A percentile compares a stretch with the other conserved stretches of the same genome.
Conservation (phyloP, 1,140 invertebrate genomes). For the Ceratitis capitata region DNA sequence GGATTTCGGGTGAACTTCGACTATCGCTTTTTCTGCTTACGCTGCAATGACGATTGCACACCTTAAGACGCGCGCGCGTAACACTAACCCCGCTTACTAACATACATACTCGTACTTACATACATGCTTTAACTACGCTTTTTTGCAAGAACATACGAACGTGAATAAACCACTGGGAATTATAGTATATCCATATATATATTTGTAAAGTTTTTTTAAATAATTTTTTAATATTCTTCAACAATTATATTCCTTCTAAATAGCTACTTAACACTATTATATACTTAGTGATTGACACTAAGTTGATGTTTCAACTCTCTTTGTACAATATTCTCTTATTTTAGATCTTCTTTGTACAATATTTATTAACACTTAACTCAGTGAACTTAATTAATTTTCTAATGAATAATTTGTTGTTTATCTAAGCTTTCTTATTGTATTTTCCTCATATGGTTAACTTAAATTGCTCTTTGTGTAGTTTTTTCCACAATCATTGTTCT, state of each 20-base stretch:
- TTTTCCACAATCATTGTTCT: too few species aligned
- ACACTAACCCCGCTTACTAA: neutral
- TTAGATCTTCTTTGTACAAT: neutral
- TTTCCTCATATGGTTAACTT: neutral
- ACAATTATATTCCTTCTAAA: neutral
- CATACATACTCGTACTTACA: too few species aligned
- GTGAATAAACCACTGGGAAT: neutral
- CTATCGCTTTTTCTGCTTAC: neutral
- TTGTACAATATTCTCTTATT: neutral
- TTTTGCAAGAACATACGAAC: neutral
- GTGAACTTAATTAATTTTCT: neutral
- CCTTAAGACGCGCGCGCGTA: neutral
- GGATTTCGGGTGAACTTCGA: neutral
- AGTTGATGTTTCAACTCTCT: neutral
- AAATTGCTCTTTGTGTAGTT: neutral
- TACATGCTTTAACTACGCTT: constrained; percentile 18
- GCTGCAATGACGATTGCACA: neutral
- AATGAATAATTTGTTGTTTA: neutral
- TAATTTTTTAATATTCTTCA: too few species aligned
- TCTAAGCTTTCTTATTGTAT: neutral
- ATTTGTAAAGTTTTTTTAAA: too few species aligned
- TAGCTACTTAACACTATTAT: neutral
- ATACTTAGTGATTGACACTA: neutral
- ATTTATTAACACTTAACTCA: neutral
- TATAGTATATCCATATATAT: neutral